phyloP scores from a whole-genome alignment of 2,113 vertebrate species.

The Ailurus styani region DNA sequence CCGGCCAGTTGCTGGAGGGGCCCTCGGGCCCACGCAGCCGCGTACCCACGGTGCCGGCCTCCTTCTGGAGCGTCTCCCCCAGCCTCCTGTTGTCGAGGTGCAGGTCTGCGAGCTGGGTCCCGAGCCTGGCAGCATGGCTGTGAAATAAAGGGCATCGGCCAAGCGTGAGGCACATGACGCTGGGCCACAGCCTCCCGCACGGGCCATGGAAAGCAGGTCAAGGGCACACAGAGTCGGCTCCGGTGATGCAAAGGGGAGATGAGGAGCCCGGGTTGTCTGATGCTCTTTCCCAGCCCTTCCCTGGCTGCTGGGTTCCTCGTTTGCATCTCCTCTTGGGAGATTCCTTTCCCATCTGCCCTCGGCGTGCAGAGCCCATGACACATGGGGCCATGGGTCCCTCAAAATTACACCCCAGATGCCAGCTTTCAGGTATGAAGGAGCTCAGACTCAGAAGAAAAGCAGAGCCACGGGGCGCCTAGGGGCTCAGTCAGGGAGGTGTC shows the following conservation, averaged over 20 bases:
- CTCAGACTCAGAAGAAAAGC: background rate
- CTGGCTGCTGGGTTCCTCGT: background rate
- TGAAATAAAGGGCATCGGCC: slow-evolving; percentile 46
- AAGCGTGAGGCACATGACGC: rapidly evolving
- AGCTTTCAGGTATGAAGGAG: background rate
- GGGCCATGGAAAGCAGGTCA: background rate
- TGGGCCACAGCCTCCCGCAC: no score
- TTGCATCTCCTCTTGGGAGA: background rate
- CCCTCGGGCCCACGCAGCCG: background rate
- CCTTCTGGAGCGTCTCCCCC: slow-evolving; percentile 83
- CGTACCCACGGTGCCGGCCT: slow-evolving; percentile 89
- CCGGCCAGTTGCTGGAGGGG: background rate
- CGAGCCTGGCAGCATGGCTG: slow-evolving; percentile 88
- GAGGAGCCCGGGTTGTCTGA: no score
- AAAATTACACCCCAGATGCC: background rate
- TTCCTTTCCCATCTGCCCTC: background rate
- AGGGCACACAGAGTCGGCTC: background rate
- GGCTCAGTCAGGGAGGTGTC: background rate
- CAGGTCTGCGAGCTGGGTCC: slow-evolving; percentile 90
- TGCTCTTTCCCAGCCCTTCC: background rate
- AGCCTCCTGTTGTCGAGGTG: slow-evolving; percentile 91
- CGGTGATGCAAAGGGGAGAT: background rate
- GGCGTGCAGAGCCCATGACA: background rate
- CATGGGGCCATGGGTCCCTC: rapidly evolving
- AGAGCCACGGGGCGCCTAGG: background rate